Conservation (phyloP, 2,888 invertebrate genomes). For the Euzophera pinguis region DNA sequence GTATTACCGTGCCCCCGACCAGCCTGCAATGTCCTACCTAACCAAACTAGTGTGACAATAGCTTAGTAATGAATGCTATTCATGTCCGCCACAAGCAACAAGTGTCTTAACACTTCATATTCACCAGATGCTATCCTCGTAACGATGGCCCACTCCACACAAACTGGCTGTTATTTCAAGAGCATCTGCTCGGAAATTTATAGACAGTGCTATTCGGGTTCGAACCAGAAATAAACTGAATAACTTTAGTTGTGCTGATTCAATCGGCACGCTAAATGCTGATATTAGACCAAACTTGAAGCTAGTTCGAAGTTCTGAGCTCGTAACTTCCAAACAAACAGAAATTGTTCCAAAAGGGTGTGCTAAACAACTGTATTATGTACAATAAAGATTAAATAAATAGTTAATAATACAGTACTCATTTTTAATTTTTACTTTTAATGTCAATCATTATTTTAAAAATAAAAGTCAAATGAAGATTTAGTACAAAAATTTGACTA, state of each 20-base stretch:
- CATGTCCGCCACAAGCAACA: background rate
- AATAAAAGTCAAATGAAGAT: too few relatives aligned
- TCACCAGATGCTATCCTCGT: background rate
- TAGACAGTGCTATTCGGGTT: constrained; percentile 3
- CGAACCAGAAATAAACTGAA: constrained; percentile 2
- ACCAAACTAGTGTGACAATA: background rate
- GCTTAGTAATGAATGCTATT: background rate
- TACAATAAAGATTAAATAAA: too few relatives aligned
- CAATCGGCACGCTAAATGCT: background rate
- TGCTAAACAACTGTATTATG: too few relatives aligned
- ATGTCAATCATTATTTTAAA: too few relatives aligned
- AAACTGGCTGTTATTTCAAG: background rate
- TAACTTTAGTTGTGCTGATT: constrained; percentile 1
- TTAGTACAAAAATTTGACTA: too few relatives aligned
- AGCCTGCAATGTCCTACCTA: too few relatives aligned
- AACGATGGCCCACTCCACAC: background rate
- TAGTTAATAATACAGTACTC: too few relatives aligned
- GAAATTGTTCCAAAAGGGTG: too few relatives aligned
- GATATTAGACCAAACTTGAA: background rate
- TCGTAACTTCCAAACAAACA: too few relatives aligned
- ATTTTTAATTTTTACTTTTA: too few relatives aligned
- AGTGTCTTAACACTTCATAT: background rate
- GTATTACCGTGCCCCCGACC: too few relatives aligned
- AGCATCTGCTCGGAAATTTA: background rate
- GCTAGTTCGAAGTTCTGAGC: background rate